Evolutionary conservation across 2,797 vertebrate genomes (phyloP).

Genomic region (Trematomus bernacchii): DNA sequence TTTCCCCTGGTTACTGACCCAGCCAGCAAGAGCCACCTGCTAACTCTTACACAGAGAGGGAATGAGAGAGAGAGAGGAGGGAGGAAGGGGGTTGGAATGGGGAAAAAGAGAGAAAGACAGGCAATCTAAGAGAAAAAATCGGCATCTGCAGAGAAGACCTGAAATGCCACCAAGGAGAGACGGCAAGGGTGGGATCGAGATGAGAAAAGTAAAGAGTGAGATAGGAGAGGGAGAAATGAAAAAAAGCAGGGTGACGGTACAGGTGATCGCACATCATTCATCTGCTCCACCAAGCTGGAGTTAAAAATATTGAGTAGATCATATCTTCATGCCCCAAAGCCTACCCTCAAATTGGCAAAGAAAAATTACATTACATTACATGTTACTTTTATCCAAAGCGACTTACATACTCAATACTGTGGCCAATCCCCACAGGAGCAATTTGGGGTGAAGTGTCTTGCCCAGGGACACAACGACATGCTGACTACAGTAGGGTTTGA

Average conservation of each 20-base stretch:
- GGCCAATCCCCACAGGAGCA: too few species aligned
- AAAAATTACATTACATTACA: neutral
- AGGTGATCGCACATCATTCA: slow-evolving; percentile 57
- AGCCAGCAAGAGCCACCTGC: slow-evolving; percentile 81
- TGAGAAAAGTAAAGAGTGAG: slow-evolving; percentile 7
- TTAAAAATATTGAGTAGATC: slow-evolving; percentile 51
- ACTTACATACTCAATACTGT: too few species aligned
- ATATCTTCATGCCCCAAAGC: slow-evolving; percentile 50
- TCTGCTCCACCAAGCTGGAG: slow-evolving; percentile 49
- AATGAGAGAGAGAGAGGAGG: slow-evolving; percentile 34
- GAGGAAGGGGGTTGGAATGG: slow-evolving; percentile 31
- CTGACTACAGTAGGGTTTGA: too few species aligned
- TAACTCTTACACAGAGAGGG: slow-evolving; percentile 71
- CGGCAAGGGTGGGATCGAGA: neutral
- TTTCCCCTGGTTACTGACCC: slow-evolving; percentile 82
- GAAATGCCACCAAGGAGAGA: slow-evolving; percentile 25
- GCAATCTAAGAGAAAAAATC: slow-evolving; percentile 57
- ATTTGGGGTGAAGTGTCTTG: too few species aligned
- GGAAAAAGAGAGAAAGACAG: slow-evolving; percentile 48
- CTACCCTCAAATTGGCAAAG: slow-evolving; percentile 46
- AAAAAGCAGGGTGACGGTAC: slow-evolving; percentile 31
- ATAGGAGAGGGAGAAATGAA: slow-evolving; percentile 8
- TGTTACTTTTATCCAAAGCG: too few species aligned
- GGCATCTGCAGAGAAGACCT: slow-evolving; percentile 59
- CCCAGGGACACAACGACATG: too few species aligned